These are phyloP conservation scores for Oscheius onirici DNA, from an alignment of 2,888 invertebrate genomes.

Conservation along the genomic window DNA sequence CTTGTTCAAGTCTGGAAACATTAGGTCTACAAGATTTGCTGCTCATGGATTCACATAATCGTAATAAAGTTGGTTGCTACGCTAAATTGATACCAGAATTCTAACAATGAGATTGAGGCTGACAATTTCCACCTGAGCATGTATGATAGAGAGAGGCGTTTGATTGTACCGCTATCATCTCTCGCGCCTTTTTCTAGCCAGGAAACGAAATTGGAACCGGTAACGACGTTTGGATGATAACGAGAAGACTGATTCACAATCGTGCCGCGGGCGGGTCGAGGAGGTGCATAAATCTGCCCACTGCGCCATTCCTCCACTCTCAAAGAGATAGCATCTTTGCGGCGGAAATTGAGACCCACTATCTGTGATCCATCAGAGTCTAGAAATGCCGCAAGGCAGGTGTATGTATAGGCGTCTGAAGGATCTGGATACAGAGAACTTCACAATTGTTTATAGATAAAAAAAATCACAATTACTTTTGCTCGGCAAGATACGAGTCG, in stretches of 20 bases:
- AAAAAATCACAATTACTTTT: constrained; percentile 17
- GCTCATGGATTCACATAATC: neutral
- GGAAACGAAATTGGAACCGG: neutral
- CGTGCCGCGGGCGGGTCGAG: neutral
- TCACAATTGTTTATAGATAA: neutral
- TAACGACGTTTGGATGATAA: constrained; percentile 1
- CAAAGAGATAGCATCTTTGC: constrained; percentile 22
- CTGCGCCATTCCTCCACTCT: constrained; percentile 28
- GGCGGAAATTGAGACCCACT: constrained; percentile 29
- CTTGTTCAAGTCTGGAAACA: too few relatives aligned
- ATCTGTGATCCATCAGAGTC: constrained; percentile 3
- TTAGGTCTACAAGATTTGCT: neutral
- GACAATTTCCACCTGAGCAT: neutral
- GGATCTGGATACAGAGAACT: too few relatives aligned
- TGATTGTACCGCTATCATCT: neutral
- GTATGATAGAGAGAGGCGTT: neutral
- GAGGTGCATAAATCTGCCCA: constrained; percentile 27
- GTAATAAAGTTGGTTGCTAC: neutral
- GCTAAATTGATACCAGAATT: too few relatives aligned
- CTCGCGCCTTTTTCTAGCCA: neutral
- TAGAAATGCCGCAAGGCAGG: too few relatives aligned
- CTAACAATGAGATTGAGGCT: neutral
- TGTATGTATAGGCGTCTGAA: too few relatives aligned
- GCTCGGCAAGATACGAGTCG: constrained; percentile 14
- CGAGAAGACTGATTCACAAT: neutral